phyloP scores from a whole-genome alignment of 2,797 vertebrate species.

The Tiaroga cobitis region DNA sequence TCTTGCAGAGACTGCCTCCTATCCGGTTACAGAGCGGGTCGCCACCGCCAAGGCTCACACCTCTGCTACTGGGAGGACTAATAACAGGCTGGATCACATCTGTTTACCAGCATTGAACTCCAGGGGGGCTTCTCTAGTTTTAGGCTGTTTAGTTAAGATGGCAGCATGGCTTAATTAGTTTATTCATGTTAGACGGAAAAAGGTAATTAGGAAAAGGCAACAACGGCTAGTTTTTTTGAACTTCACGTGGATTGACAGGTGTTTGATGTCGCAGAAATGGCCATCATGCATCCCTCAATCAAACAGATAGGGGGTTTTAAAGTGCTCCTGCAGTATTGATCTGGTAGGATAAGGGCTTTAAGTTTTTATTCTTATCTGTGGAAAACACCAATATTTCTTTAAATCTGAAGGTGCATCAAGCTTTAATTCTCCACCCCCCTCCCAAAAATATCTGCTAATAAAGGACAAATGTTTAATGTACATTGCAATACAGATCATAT shows the following conservation, averaged over 20 bases:
- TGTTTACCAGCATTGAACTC: slow-evolving; percentile 34
- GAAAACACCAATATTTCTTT: neutral
- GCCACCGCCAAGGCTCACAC: slow-evolving; percentile 17
- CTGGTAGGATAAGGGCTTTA: neutral
- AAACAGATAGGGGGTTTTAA: neutral
- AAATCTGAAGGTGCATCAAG: neutral
- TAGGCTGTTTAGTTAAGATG: slow-evolving; percentile 39
- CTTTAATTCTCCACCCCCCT: neutral
- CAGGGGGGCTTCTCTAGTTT: slow-evolving; percentile 33
- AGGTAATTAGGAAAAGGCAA: slow-evolving; percentile 13
- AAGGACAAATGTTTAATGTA: neutral
- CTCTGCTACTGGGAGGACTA: slow-evolving; percentile 32
- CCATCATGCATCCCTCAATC: neutral
- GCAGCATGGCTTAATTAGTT: slow-evolving; percentile 42
- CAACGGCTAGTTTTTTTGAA: neutral
- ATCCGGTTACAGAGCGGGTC: slow-evolving; percentile 34
- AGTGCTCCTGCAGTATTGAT: neutral
- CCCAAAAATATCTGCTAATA: neutral
- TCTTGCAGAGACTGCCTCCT: slow-evolving; percentile 64
- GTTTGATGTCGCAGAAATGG: slow-evolving; percentile 4
- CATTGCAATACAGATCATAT: neutral
- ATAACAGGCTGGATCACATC: slow-evolving; percentile 39
- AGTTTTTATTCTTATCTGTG: neutral
- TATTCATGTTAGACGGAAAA: slow-evolving; percentile 19
- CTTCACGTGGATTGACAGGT: neutral